Percentiles rank a stretch among this genome's conserved stretches.
These are phyloP conservation scores for Tachina lurida DNA, from an alignment of 2,888 invertebrate species.

Conservation along the genomic window DNA sequence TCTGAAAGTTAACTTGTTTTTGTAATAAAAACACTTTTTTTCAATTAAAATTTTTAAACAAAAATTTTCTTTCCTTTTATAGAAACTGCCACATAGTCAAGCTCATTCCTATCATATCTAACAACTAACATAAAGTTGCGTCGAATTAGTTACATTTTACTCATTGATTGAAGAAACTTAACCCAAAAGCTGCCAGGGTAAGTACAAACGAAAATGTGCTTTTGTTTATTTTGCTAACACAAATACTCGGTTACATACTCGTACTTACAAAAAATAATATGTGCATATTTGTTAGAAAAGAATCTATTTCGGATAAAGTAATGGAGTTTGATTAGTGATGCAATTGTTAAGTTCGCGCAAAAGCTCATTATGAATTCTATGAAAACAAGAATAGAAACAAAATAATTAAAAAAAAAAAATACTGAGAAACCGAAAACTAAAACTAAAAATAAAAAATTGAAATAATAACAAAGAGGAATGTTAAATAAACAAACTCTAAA, in stretches of 20 bases:
- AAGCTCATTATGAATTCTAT: slow-evolving; percentile 66
- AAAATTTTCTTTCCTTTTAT: too few relatives aligned
- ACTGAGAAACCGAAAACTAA: slow-evolving; percentile 11
- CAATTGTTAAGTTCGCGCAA: slow-evolving; percentile 66
- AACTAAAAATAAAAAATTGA: not conserved
- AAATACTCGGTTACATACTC: not conserved
- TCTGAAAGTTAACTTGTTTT: too few relatives aligned
- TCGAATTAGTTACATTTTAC: too few relatives aligned
- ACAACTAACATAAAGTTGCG: too few relatives aligned
- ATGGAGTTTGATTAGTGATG: slow-evolving; percentile 58
- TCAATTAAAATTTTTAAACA: too few relatives aligned
- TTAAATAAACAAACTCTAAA: slow-evolving; percentile 60
- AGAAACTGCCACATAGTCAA: too few relatives aligned
- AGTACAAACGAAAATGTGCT: not conserved
- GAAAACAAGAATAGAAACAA: slow-evolving; percentile 20
- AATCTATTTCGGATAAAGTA: slow-evolving; percentile 37
- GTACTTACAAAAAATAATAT: not conserved
- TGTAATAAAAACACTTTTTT: too few relatives aligned
- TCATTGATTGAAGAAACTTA: too few relatives aligned
- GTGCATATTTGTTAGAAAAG: not conserved
- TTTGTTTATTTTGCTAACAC: slow-evolving; percentile 6
- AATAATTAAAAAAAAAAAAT: slow-evolving; percentile 1
- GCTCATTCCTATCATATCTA: too few relatives aligned
- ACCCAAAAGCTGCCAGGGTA: too few relatives aligned
- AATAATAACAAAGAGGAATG: slow-evolving; percentile 40